Base-by-base conservation (phyloP, 2,113 vertebrate species). In the Pseudorhombus dupliciocellatus region DNA sequence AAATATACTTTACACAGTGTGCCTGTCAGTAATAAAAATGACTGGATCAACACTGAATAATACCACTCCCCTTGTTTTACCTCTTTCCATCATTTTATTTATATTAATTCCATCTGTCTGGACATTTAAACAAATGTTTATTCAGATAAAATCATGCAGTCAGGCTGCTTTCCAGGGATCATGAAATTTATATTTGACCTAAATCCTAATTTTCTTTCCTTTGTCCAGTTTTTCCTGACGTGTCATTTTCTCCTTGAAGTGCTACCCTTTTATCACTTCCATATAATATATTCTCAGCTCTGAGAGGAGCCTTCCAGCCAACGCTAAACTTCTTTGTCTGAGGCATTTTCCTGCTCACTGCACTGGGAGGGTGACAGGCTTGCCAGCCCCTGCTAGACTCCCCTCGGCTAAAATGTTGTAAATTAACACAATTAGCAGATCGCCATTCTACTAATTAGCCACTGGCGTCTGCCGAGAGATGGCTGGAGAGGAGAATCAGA, bases 361-460 rank as follows among this genome's bases (percentile, higher is more conserved):
- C 93, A 91, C 91, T 55, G n/a, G 93, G 95, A 94, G 91, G 90
- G 89, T 94, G 94, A 95, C 95, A 95, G 93, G 92, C 91, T 92
- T 90, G 92, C 94, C 94, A 94, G 93, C 94, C 93, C 91, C 94
- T 91, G 93, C 93, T 93, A 94, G 94, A 94, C 95, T 96, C 94
- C 95, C 94, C 95, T 95, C 94, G 94, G 96, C 95, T 96, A 95
- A 96, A 97, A 96, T 95, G 95, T 96, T 96, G 96, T 97, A 97
- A 97, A 97, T 97, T 96, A 97, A 96, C 95, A 95, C 95, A 97
- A 97, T 98, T 97, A 97, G 95, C 94, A 94, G 93, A 95, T 94
- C 94, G 94, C 95, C 95, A 94, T 95, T 94, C 94, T 93, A 94
- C 95, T 97, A 98, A 98, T 98, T 98, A 97, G 95, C 95, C 95